These are phyloP conservation scores for Abrostola tripartita DNA, from an alignment of 2,888 invertebrate species.

Conservation along the genomic window DNA sequence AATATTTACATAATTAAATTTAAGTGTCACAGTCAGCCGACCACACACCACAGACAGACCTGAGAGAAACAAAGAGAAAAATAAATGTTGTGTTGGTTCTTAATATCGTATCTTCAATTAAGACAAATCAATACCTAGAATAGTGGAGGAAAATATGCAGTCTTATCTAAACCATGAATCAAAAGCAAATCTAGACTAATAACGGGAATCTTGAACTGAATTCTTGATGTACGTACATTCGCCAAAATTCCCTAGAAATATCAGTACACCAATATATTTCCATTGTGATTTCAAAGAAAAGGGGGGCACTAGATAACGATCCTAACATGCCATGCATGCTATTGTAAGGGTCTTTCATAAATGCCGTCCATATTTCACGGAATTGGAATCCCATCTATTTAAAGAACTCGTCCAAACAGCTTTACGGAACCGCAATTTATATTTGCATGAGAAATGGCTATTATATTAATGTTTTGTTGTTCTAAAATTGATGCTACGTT, in stretches of 20 bases:
- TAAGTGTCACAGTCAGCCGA: too few species aligned
- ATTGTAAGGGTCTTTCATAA: constrained; percentile 40
- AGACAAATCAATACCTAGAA: too few species aligned
- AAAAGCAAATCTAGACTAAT: background rate
- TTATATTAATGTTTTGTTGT: constrained; percentile 16
- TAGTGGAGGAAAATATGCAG: too few species aligned
- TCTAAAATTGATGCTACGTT: constrained; percentile 25
- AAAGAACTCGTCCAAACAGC: constrained; percentile 28
- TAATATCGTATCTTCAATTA: too few species aligned
- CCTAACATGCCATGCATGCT: constrained; percentile 26
- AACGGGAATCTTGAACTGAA: constrained; percentile 3
- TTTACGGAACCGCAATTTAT: constrained; percentile 32
- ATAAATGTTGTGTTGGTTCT: too few species aligned
- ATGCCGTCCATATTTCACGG: constrained; percentile 33
- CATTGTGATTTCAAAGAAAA: constrained; percentile 34
- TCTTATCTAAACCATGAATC: background rate
- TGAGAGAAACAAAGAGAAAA: too few species aligned
- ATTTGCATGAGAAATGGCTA: constrained; percentile 31
- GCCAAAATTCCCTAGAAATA: constrained; percentile 36
- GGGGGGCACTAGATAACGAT: constrained; percentile 34
- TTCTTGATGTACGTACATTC: constrained; percentile 5
- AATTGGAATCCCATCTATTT: constrained; percentile 47
- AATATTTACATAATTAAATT: too few species aligned
- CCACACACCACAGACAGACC: too few species aligned
- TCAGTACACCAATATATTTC: constrained; percentile 36